phyloP scores from a whole-genome alignment of 2,888 invertebrate species.

The Phalangium opilio region DNA sequence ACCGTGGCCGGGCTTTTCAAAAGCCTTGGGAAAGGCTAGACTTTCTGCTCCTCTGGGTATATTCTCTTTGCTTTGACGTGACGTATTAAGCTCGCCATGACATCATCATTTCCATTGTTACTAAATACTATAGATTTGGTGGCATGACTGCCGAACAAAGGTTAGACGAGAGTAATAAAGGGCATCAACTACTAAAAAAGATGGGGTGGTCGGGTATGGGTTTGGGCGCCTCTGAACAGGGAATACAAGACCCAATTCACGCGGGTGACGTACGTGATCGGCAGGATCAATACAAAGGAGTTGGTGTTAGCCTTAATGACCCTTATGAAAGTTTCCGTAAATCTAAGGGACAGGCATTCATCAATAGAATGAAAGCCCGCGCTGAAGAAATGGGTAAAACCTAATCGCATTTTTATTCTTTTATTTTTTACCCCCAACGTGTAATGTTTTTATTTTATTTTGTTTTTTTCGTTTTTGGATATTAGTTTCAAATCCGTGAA shows the following conservation, averaged over 20 bases:
- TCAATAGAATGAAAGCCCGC: conserved; percentile 79
- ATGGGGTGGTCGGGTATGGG: conserved; percentile 96
- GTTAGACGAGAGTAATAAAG: conserved; percentile 74
- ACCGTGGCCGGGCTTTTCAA: no score
- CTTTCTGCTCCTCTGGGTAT: no score
- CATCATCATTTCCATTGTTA: no score
- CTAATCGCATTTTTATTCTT: no score
- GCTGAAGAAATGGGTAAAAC: conserved; percentile 40
- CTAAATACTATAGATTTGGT: background rate
- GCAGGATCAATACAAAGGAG: conserved; percentile 85
- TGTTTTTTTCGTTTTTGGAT: no score
- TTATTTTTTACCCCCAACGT: no score
- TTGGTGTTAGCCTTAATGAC: conserved; percentile 64
- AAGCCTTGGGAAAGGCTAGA: no score
- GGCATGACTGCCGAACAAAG: conserved; percentile 10
- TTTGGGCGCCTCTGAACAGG: conserved; percentile 84
- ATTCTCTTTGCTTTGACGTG: no score
- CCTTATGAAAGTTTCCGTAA: conserved; percentile 95
- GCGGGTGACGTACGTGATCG: conserved; percentile 77
- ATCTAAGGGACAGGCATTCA: conserved; percentile 86
- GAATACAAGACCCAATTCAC: conserved; percentile 84
- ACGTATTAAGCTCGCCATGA: no score
- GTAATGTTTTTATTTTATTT: no score
- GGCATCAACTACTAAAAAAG: conserved; percentile 88
- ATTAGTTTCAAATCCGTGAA: no score